Conservation (phyloP, 2,888 invertebrate genomes). For the Lepidochitona cinerea region DNA sequence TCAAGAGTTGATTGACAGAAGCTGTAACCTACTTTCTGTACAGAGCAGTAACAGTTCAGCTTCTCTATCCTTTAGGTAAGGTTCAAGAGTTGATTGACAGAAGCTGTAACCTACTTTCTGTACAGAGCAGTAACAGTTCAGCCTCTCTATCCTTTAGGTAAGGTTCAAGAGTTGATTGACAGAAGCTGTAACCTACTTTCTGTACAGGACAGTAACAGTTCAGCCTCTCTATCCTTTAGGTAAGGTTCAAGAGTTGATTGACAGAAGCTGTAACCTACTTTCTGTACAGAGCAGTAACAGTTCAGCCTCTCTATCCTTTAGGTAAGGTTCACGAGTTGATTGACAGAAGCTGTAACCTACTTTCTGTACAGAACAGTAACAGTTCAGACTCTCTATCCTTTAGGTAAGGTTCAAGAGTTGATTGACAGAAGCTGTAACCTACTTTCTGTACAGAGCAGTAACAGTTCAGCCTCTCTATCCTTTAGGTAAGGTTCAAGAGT, state of each 20-base stretch:
- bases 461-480: not conserved
- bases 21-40: not conserved
- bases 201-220: not conserved
- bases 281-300: not conserved
- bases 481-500: slow-evolving; percentile 36
- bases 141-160: slow-evolving; percentile 15
- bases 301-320: not conserved
- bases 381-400: not conserved
- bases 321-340: slow-evolving; percentile 39
- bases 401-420: slow-evolving; percentile 37
- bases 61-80: slow-evolving; percentile 19
- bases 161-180: slow-evolving; percentile 39
- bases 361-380: not conserved
- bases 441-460: not conserved
- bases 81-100: slow-evolving; percentile 40
- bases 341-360: slow-evolving; percentile 20
- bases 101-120: not conserved
- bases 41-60: not conserved
- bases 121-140: not conserved
- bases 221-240: slow-evolving; percentile 10
- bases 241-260: slow-evolving; percentile 38
- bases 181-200: slow-evolving; percentile 11
- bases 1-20: slow-evolving; percentile 37
- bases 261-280: slow-evolving; percentile 16
- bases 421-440: slow-evolving; percentile 26